phyloP scores from a whole-genome alignment of 2,113 vertebrate species.

The Rhinopithecus roxellana region DNA sequence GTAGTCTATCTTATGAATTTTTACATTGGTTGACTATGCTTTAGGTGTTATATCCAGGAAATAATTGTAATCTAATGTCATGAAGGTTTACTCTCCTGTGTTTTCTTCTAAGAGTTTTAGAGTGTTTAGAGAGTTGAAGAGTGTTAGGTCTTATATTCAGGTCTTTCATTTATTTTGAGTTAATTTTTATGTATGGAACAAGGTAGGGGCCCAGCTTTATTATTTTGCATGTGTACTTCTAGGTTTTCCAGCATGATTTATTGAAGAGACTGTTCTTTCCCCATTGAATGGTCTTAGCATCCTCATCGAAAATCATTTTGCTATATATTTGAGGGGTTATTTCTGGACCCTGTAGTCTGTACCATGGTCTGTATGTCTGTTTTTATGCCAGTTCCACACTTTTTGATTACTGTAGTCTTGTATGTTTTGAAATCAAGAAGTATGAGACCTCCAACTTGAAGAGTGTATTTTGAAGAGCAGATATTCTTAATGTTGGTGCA shows the following conservation, averaged over 20 bases:
- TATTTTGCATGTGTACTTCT: not conserved
- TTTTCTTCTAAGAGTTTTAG: not conserved
- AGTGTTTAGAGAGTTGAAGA: not conserved
- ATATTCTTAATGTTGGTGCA: slow-evolving; percentile 30
- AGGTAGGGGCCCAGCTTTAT: not conserved
- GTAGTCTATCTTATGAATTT: not conserved
- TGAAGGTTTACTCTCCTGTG: not conserved
- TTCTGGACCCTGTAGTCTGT: not conserved
- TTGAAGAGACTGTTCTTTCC: not conserved
- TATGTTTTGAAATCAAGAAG: not conserved
- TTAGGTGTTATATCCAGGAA: not conserved
- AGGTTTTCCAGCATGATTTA: not conserved
- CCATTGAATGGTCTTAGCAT: not conserved
- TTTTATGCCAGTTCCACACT: not conserved
- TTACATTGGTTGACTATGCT: not conserved
- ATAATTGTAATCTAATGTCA: not conserved
- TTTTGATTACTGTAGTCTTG: not conserved
- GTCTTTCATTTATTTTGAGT: slow-evolving; percentile 25
- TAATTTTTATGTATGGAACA: not conserved
- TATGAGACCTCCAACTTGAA: not conserved
- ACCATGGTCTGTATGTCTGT: not conserved
- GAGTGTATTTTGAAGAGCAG: not conserved
- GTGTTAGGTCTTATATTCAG: not conserved
- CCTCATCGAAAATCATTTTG: not conserved
- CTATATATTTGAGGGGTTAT: not conserved